These are phyloP conservation scores for Tetramorium bicarinatum DNA, from an alignment of 2,888 invertebrate species.

Conservation along the genomic window DNA sequence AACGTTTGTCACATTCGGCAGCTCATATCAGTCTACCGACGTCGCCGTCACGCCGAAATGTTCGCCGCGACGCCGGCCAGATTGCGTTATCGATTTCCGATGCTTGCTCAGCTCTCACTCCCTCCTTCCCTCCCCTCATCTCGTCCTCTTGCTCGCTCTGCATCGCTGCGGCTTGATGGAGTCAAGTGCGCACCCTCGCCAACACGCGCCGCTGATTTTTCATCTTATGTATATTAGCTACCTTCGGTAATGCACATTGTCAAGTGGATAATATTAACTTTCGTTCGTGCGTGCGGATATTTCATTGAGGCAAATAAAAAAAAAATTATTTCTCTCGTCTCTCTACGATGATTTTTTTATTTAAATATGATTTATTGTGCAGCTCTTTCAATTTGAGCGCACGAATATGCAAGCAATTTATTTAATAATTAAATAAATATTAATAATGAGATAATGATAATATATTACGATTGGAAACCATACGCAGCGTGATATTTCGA, in stretches of 20 bases:
- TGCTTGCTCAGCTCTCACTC: constrained; percentile 70
- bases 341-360: neutral
- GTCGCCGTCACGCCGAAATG: constrained; percentile 71
- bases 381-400: neutral
- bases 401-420: neutral
- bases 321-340: constrained; percentile 45
- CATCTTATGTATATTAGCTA: constrained; percentile 30
- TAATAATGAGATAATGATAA: constrained; percentile 16
- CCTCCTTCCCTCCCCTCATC: constrained; percentile 29
- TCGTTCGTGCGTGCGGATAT: neutral
- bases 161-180: constrained; percentile 68
- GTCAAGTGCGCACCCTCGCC: constrained; percentile 65
- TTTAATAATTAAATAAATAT: constrained; percentile 27
- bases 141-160: constrained; percentile 57
- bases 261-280: constrained; percentile 18
- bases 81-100: constrained; percentile 81
- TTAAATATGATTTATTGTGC: neutral
- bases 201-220: constrained; percentile 65
- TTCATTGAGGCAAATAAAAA: constrained; percentile 41
- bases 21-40: constrained; percentile 70
- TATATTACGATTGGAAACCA: constrained; percentile 3
- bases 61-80: constrained; percentile 72
- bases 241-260: constrained; percentile 8
- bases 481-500: constrained; percentile 10
- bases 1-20: constrained; percentile 74